A percentile compares a stretch with the other conserved stretches of the same genome.
Evolutionary conservation across 2,888 invertebrate genomes (phyloP).

Genomic region (Steromphala cineraria): DNA sequence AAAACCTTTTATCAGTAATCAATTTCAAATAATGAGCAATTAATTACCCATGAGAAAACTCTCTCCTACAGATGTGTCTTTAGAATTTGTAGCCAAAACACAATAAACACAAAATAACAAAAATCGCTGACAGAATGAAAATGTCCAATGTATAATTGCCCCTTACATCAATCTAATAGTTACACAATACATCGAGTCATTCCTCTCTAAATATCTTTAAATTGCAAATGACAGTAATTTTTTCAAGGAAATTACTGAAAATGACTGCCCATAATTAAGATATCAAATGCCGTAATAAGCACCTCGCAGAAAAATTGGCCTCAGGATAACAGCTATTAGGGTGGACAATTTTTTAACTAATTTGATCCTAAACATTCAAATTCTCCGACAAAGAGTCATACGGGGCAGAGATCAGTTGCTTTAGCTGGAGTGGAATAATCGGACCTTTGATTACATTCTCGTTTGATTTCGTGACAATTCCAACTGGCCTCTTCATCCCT

Average conservation of each 20-base stretch:
- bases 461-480: constrained; percentile 14
- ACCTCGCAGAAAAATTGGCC: background rate
- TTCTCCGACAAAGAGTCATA: background rate
- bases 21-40: too few species aligned
- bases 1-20: too few species aligned
- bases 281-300: background rate
- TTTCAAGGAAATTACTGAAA: background rate
- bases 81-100: too few species aligned
- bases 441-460: constrained; percentile 15
- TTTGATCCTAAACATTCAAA: constrained; percentile 9
- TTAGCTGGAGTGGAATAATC: constrained; percentile 2
- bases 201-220: too few species aligned
- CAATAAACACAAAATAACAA: too few species aligned
- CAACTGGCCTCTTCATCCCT: constrained; percentile 5
- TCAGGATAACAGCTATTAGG: constrained; percentile 12
- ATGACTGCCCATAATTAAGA: background rate
- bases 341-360: background rate
- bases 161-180: too few species aligned
- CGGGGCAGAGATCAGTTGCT: background rate
- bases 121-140: too few species aligned
- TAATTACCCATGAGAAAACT: too few species aligned
- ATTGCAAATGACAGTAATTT: too few species aligned
- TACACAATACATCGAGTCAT: too few species aligned
- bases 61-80: too few species aligned
- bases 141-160: too few species aligned